Evolutionary conservation across 2,888 invertebrate genomes (phyloP), one percentile per base, ranked within the genome.

Genomic region (Halictus quadricinctus): DNA sequence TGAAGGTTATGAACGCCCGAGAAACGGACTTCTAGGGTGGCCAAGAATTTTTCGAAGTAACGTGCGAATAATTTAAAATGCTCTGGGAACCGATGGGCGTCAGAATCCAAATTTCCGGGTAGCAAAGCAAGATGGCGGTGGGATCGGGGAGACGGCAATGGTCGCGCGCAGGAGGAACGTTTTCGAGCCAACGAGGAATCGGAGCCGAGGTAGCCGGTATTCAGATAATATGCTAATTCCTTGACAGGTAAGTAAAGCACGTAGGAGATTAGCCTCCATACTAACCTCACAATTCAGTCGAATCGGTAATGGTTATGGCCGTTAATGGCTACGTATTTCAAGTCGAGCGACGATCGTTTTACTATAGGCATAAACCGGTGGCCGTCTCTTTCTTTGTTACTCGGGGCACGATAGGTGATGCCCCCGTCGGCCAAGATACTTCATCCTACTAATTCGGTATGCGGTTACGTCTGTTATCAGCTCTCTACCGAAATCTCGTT

Each of bases 261-360:
- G 87, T 88, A 87, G 82, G 82, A 81, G 86, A 88, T 88, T 88
- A 83, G 85, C 76, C 84, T 84, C 87, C 86, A 80, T 78, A 80
- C 84, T 87, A 88, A 89, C 88, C 87, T 88, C 88, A 88, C 89
- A 90, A 90, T 92, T 92, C 91, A 89, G 91, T 92, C 90, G 93
- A 91, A 93, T 93, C 93, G 92, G 92, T 93, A 93, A 93, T 93
- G 93, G 92, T 93, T 93, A 93, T 93, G 91, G 93, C 93, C 91
- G 92, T 91, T 93, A 93, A 93, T 93, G 93, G 93, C 93, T 91
- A 93, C 92, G 93, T 93, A 92, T 92, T 92, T 92, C 92, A 90
- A 89, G 88, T 83, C 86, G 85, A 83, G 84, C 85, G 87, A 85
- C 84, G 87, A 89, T 86, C 88, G 87, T 87, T 87, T 88, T 85